Base-by-base conservation (phyloP, 2,797 vertebrate genomes). In the Sebastes vulpes region DNA sequence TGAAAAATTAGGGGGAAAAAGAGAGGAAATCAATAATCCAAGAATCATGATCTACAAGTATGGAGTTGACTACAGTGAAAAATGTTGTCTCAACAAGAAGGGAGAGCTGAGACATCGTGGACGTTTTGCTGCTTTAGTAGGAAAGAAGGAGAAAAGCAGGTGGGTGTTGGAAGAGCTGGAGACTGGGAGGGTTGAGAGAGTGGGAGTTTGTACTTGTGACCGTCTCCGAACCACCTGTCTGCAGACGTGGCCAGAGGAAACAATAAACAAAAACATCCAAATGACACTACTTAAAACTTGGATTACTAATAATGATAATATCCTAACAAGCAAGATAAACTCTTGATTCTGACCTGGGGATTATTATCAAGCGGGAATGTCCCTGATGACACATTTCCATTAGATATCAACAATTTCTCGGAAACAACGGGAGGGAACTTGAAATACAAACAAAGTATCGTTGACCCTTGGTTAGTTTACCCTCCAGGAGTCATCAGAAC, bases 191-290 rank as follows among this genome's bases (percentile, higher is more conserved):
- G 79, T 77, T 83, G 35, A 26, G 9, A 38, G 67, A 84, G 85
- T 80, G 78, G 84, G 84, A 83, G 81, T 87, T 85, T 68, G 72
- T 76, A 66, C 75, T 83, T 67, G 65, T 69, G 79, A 89, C 61
- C 21, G 60, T 83, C 87, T 89, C 67, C 52, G 12, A 68, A 75
- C 73, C 81, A 79, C 84, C 79, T 82, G 88, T 83, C 76, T 81
- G 65, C 76, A 84, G 70, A 81, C 66, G 26, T 21, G 28, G 35
- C 54, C 74, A 65, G 66, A 69, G 84, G 72, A 83, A 77, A 84
- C 68, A 16, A 56, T 77, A 81, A 78, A 89, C 72, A 38, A 83
- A 54, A 75, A 79, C 32, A 53, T 54, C 48, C 46, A 77, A 77
- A 73, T 9, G 35, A 50, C 63, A 18, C 68, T 9, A 48, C 18